A percentile compares a stretch with the other conserved stretches of the same genome.
These are phyloP conservation scores for Acutogordius australiensis DNA, from an alignment of 2,888 invertebrate species.

Conservation along the genomic window DNA sequence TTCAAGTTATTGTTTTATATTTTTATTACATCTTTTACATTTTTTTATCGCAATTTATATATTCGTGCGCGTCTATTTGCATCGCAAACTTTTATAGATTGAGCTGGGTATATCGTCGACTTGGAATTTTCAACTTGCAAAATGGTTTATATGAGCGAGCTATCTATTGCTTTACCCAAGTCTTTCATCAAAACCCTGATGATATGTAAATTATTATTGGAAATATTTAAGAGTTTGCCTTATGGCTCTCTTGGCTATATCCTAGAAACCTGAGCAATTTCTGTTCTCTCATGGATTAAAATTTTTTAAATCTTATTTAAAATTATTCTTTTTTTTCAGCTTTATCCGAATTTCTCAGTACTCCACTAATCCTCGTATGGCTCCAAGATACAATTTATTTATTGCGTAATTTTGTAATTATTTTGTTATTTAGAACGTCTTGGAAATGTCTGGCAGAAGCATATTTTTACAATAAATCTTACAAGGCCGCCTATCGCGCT, in stretches of 20 bases:
- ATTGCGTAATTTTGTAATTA: too few relatives aligned
- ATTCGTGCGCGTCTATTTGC: background rate
- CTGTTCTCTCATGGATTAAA: too few relatives aligned
- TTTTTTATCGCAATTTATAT: background rate
- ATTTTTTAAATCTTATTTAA: too few relatives aligned
- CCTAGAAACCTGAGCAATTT: too few relatives aligned
- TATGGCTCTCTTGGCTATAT: too few relatives aligned
- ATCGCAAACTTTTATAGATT: background rate
- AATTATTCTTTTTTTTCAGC: too few relatives aligned
- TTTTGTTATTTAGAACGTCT: too few relatives aligned
- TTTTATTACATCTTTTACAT: background rate
- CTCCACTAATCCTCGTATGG: background rate
- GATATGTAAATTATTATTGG: background rate
- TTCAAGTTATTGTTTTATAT: too few relatives aligned
- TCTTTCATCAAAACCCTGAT: background rate
- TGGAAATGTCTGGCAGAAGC: conserved; percentile 7
- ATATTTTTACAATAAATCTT: conserved; percentile 8
- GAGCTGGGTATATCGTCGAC: background rate
- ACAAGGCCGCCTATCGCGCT: background rate
- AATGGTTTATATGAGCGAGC: background rate
- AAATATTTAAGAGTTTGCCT: too few relatives aligned
- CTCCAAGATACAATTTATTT: too few relatives aligned
- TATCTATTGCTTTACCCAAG: background rate
- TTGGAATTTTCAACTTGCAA: conserved; percentile 2
- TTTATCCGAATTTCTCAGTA: too few relatives aligned